Evolutionary conservation across 2,888 invertebrate genomes (phyloP), one percentile per base, ranked within the genome.

Genomic region (Polydrusus pterygomalis): DNA sequence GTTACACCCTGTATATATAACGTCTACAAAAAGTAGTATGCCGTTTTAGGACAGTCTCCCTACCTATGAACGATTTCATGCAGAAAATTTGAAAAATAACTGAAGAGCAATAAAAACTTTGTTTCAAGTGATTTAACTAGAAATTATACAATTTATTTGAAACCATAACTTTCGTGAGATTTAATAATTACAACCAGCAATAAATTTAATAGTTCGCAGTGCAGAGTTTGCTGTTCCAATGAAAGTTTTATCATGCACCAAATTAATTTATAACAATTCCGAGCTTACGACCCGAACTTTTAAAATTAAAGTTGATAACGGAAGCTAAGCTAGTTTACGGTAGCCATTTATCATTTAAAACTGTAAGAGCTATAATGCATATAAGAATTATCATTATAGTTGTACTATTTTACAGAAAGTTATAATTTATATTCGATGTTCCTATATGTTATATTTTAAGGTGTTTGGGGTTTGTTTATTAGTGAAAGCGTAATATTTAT

Each of bases 241-340:
- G 11, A 51, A 20, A 51, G 51, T 51, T 51, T 51, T 51, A 51
- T 51, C 51, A 20, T 51, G 20, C 51, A 20, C 51, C 13, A 11
- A 18, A 51, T 51, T 51, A 51, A 51, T 51, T 51, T 51, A 51
- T 51, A 18, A 51, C 18, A 20, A 18, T 51, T 18, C 20, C 13
- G 20, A 1, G 20, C 18, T 20, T 18, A 11, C 18, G 20, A 51
- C 20, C 20, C 9, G 2, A 51, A 51, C 51, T 51, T 51, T 51
- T 20, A 20, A 20, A 18, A 49, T 49, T 49, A 17, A 15, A 49
- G n/a, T 20, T 51, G 18, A 51, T 51, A 51, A 10, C 18, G 51
- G 51, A 11, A 11, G 9, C 11, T 20, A 18, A 51, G 6, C 51
- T 1, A 20, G 51, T 11, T 51, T 51, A 20, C 20, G 20, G 51